Conservation (phyloP, 2,888 invertebrate species). For the Aphidoletes aphidimyza region DNA sequence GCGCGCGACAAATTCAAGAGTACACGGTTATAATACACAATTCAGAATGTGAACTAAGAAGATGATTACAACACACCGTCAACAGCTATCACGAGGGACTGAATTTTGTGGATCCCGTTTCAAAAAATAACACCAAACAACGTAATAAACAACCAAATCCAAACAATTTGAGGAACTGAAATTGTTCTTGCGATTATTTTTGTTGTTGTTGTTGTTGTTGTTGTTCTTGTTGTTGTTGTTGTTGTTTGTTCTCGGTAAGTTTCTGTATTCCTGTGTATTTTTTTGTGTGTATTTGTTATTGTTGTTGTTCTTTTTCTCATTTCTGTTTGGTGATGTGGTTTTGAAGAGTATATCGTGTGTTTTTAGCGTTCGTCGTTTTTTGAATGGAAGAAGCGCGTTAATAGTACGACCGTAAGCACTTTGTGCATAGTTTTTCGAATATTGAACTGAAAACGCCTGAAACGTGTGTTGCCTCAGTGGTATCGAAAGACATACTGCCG, state of each 20-base stretch:
- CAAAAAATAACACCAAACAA: neutral
- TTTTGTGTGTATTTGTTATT: no score
- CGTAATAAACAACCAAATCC: neutral
- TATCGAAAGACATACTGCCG: slow-evolving; percentile 36
- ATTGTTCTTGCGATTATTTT: no score
- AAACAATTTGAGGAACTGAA: neutral
- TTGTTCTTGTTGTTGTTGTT: no score
- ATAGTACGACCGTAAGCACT: neutral
- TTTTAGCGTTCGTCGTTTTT: neutral
- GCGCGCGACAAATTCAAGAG: neutral
- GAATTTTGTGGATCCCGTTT: neutral
- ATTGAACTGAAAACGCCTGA: slow-evolving; percentile 29
- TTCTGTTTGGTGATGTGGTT: neutral
- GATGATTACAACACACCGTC: no score
- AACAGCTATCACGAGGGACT: neutral
- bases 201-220: no score
- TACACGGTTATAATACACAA: no score
- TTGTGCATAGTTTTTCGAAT: neutral
- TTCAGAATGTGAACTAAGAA: neutral
- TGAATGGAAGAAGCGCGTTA: slow-evolving; percentile 5
- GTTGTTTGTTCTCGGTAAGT: no score
- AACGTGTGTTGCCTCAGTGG: neutral
- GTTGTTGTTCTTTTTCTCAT: neutral
- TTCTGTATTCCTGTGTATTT: no score
- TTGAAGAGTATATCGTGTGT: neutral